Evolutionary conservation across 2,797 vertebrate genomes (phyloP).

Genomic region (Takifugu ocellatus): DNA sequence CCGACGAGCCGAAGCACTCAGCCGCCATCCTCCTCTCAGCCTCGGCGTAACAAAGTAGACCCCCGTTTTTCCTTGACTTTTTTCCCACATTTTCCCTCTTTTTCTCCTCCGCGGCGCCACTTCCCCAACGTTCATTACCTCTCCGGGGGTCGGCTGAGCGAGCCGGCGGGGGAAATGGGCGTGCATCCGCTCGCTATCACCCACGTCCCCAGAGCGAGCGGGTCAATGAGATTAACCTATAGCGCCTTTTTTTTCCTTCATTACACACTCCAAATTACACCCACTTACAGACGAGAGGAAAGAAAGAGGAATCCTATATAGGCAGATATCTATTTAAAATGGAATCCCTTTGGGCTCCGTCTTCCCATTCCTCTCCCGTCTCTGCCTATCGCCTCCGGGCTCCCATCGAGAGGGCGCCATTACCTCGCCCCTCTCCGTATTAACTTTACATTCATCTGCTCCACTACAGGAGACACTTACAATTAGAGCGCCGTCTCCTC

Average conservation of each 20-base stretch:
- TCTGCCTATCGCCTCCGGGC: constrained; percentile 64
- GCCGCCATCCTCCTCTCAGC: constrained; percentile 16
- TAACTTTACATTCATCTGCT: constrained; percentile 62
- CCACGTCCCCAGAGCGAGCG: constrained; percentile 62
- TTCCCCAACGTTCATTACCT: constrained; percentile 71
- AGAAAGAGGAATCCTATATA: constrained; percentile 66
- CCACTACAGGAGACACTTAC: constrained; percentile 56
- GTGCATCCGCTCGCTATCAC: constrained; percentile 62
- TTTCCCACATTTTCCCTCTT: too few relatives aligned
- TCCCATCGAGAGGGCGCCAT: constrained; percentile 58
- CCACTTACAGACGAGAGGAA: constrained; percentile 64
- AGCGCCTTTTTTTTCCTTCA: constrained; percentile 67
- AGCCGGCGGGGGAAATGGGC: constrained; percentile 54
- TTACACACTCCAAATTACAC: constrained; percentile 72
- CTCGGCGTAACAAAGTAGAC: constrained; percentile 33
- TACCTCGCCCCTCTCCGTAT: constrained; percentile 63
- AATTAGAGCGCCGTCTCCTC: constrained; percentile 55
- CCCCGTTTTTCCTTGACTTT: constrained; percentile 28
- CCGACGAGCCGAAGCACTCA: constrained; percentile 3
- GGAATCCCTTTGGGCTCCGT: constrained; percentile 70
- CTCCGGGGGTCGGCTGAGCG: constrained; percentile 56
- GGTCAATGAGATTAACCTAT: constrained; percentile 81
- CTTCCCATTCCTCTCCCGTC: constrained; percentile 70
- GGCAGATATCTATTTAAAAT: constrained; percentile 77
- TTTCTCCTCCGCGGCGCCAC: constrained; percentile 29